Conservation (phyloP, 1,140 invertebrate species). For the Halesus radiatus region DNA sequence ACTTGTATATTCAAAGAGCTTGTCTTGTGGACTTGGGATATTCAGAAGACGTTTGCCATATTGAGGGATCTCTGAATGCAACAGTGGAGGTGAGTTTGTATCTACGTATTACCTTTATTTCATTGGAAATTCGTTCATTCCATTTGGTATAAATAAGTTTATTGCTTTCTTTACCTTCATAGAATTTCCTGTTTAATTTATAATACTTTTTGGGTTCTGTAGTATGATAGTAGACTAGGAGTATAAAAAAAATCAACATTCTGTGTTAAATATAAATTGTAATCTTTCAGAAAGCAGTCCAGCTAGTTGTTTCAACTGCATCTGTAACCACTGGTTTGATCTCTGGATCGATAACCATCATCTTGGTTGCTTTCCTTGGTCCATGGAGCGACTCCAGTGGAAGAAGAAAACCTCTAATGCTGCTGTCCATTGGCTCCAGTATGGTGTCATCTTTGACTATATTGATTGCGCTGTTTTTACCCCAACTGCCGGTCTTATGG, state of each 20-base stretch:
- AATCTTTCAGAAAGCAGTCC: slow-evolving; percentile 62
- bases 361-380: slow-evolving; percentile 64
- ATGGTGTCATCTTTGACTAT: slow-evolving; percentile 63
- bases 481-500: slow-evolving; percentile 62
- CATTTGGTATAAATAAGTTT: too few relatives aligned
- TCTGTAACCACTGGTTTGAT: slow-evolving; percentile 65
- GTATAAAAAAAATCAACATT: too few relatives aligned
- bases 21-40: slow-evolving; percentile 52
- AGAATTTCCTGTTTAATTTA: too few relatives aligned
- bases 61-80: slow-evolving; percentile 12
- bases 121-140: too few relatives aligned
- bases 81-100: slow-evolving; percentile 38
- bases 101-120: too few relatives aligned
- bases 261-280: too few relatives aligned
- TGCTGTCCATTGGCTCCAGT: slow-evolving; percentile 64
- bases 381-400: slow-evolving; percentile 69
- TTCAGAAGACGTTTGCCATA: slow-evolving; percentile 47
- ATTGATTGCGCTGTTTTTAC: slow-evolving; percentile 62
- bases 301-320: slow-evolving; percentile 63
- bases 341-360: slow-evolving; percentile 62
- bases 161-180: too few relatives aligned
- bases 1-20: slow-evolving; percentile 49
- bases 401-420: slow-evolving; percentile 65
- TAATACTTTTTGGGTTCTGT: too few relatives aligned
- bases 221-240: too few relatives aligned